phyloP scores from a whole-genome alignment of 2,113 vertebrate species.

The Psittacara wagleri region DNA sequence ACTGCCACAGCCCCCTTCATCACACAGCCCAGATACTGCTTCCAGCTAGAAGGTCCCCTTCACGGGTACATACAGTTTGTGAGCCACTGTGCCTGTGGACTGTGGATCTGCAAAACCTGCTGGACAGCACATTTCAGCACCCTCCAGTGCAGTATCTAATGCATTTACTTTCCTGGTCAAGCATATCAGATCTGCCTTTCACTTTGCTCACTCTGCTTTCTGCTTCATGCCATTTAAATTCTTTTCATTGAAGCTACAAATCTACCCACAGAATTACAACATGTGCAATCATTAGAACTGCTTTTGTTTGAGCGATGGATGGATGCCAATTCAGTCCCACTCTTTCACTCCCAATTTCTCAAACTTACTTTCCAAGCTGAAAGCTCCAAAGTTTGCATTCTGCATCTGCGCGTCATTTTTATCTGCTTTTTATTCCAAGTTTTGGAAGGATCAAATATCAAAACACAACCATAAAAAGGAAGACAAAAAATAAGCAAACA shows the following conservation, averaged over 20 bases:
- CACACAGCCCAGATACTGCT: accelerated
- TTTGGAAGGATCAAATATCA: conserved; percentile 37
- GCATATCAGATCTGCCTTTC: not conserved
- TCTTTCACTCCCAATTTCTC: conserved; percentile 17
- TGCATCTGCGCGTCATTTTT: conserved; percentile 50
- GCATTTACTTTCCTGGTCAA: not conserved
- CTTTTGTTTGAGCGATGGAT: not conserved
- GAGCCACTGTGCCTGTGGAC: not conserved
- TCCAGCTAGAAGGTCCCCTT: not conserved
- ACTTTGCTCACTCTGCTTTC: not conserved
- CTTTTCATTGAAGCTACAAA: not conserved
- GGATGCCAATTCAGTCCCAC: not conserved
- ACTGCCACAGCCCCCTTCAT: not conserved
- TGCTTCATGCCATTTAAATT: not conserved
- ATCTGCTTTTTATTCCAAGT: conserved; percentile 42
- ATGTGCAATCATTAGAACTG: not conserved
- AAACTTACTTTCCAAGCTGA: conserved; percentile 37
- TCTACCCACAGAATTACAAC: not conserved
- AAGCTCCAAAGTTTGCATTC: conserved; percentile 42
- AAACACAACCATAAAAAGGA: conserved; percentile 53
- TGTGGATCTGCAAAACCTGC: not conserved
- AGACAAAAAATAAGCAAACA: conserved; percentile 32
- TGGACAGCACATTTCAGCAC: not conserved
- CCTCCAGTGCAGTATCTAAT: accelerated
- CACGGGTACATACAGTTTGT: accelerated